Base-by-base conservation (phyloP, 2,797 vertebrate species). In the Aselliscus stoliczkanus region DNA sequence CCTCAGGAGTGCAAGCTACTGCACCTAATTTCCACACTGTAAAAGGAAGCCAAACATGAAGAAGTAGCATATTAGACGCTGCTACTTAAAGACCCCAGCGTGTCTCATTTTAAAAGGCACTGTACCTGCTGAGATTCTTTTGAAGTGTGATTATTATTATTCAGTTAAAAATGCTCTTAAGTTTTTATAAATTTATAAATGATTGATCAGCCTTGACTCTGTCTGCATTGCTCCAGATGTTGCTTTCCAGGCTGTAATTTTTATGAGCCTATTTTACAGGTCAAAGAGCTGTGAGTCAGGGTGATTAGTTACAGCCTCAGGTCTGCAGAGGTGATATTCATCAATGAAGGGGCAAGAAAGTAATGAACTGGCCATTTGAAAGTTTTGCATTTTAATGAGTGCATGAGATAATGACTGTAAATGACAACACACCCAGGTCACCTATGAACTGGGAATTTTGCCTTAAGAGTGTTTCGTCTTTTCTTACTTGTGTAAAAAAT, bases 251-350 rank as follows among this genome's bases (percentile, higher is more conserved):
- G 80, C 92, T 97, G 47, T 96, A 95, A 96, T 96, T 98, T 98
- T 98, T 97, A 97, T 96, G 92, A 97, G 72, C 69, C 56, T 96
- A 93, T 29, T 98, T 98, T 98, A 96, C 97, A 98, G 97, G 97
- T 97, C 97, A 98, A 87, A 15, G 81, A 97, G 65, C 94, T 90
- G 37, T 82, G 92, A 98, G 90, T 97, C 93, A 94, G 94, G 29
- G 47, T 95, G 93, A 97, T 65, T 96, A 31, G 75, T 87, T 96
- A 93, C 39, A 89, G 92, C 69, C 42, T 96, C 12, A 73, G 60
- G 85, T 47, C 77, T 89, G 91, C 75, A 94, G 92, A 95, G 76
- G 95, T 95, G 52, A 42, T 72, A 47, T 96, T 97, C 76, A 75
- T 97, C 76, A 97, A 83, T 92, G 97, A 94, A 86, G 64, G 39